These are phyloP conservation scores for Ganaspis sp. DNA, from an alignment of 1,140 invertebrate genomes.

Conservation along the genomic window DNA sequence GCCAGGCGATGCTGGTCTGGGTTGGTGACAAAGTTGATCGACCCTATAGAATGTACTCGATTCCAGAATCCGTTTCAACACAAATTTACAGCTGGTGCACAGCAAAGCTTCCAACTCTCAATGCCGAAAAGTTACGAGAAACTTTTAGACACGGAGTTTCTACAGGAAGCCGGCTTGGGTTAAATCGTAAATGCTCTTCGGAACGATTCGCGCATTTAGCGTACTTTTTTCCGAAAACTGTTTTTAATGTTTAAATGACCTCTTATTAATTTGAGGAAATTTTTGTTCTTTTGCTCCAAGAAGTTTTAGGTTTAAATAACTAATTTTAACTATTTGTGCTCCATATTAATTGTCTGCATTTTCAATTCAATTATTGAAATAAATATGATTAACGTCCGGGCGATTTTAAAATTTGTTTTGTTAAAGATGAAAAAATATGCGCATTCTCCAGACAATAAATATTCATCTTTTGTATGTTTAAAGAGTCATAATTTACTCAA, in stretches of 20 bases:
- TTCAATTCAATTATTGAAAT: no score
- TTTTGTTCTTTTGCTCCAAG: no score
- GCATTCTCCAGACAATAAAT: no score
- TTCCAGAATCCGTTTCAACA: constrained; percentile 28
- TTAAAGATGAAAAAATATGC: no score
- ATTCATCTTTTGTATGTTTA: no score
- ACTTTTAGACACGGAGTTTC: constrained; percentile 22
- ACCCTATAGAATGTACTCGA: constrained; percentile 23
- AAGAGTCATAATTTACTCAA: no score
- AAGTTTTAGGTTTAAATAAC: no score
- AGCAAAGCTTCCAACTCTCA: constrained; percentile 25
- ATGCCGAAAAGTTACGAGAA: constrained; percentile 25
- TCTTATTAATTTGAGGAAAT: no score
- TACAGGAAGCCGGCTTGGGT: constrained; percentile 17
- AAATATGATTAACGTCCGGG: no score
- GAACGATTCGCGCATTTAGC: neutral
- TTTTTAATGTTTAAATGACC: neutral
- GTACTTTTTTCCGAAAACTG: neutral
- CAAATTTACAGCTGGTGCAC: constrained; percentile 28
- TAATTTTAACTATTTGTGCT: no score
- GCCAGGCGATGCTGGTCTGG: neutral
- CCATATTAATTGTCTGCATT: no score
- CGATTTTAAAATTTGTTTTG: no score
- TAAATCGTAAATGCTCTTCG: constrained; percentile 16
- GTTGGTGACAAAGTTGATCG: constrained; percentile 23